A percentile compares a stretch with the other conserved stretches of the same genome.
These are phyloP conservation scores for Cladorhizidae sp. DNA, from an alignment of 37 sponge, comb jelly and placozoan species.

Conservation along the genomic window DNA sequence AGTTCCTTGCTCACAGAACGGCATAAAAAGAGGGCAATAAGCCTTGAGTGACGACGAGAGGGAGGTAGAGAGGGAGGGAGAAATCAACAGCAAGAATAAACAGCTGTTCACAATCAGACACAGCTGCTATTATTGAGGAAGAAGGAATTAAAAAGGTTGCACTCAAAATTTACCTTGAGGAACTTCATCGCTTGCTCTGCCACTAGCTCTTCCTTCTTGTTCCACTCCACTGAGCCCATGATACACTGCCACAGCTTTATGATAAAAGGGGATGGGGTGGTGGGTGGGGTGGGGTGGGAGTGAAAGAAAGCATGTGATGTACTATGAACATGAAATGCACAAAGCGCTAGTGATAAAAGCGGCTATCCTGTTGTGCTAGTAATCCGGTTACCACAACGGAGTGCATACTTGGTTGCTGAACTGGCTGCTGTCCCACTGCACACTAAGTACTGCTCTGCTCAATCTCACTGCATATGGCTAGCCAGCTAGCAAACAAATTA, in stretches of 20 bases:
- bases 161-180: conserved; percentile 70
- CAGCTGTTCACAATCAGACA: background rate
- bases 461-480: no score
- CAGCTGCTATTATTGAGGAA: background rate
- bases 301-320: background rate
- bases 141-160: no score
- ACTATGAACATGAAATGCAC: background rate
- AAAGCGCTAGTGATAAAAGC: no score
- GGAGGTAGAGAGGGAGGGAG: background rate
- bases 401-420: no score
- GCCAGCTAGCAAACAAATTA: no score
- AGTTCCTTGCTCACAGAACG: conserved; percentile 80
- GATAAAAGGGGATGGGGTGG: background rate
- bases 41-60: no score
- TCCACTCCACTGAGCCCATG: conserved; percentile 81
- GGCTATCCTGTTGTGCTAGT: no score
- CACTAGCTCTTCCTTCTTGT: conserved; percentile 85
- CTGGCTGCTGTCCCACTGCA: no score
- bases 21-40: conserved; percentile 50
- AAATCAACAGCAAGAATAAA: background rate
- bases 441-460: no score
- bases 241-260: conserved; percentile 79
- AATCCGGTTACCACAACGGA: no score
- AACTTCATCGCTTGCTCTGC: conserved; percentile 83
- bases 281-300: background rate